A percentile compares a stretch with the other conserved stretches of the same genome.
These are phyloP conservation scores for Pammene fasciana DNA, from an alignment of 2,888 invertebrate species.

Conservation along the genomic window DNA sequence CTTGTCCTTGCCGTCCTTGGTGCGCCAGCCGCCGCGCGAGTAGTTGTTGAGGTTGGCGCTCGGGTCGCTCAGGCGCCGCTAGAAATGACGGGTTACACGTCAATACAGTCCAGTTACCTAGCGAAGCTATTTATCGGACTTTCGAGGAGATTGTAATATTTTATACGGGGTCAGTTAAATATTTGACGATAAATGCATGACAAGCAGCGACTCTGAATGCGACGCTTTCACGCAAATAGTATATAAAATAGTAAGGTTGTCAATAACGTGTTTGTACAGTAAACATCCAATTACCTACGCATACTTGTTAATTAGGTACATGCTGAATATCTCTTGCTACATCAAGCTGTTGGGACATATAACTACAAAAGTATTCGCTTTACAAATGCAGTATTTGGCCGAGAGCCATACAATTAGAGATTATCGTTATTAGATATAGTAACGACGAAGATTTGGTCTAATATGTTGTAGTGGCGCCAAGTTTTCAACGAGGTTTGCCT, in stretches of 20 bases:
- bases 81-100: conserved; percentile 51
- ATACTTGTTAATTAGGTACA: too few relatives aligned
- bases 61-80: conserved; percentile 95
- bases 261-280: too few relatives aligned
- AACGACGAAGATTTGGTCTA: neutral
- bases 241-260: too few relatives aligned
- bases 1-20: conserved; percentile 86
- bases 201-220: too few relatives aligned
- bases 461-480: neutral
- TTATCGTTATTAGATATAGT: neutral
- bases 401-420: neutral
- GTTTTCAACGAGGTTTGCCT: neutral
- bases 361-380: too few relatives aligned
- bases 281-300: too few relatives aligned
- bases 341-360: neutral
- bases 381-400: neutral
- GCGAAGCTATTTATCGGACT: too few relatives aligned
- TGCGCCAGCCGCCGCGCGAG: conserved; percentile 91
- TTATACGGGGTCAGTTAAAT: too few relatives aligned
- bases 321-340: neutral
- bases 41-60: conserved; percentile 94
- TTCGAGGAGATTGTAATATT: too few relatives aligned
- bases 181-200: too few relatives aligned
- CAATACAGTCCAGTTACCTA: too few relatives aligned
- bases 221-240: too few relatives aligned